phyloP scores from a whole-genome alignment of 2,113 vertebrate species.

The Passer domesticus region DNA sequence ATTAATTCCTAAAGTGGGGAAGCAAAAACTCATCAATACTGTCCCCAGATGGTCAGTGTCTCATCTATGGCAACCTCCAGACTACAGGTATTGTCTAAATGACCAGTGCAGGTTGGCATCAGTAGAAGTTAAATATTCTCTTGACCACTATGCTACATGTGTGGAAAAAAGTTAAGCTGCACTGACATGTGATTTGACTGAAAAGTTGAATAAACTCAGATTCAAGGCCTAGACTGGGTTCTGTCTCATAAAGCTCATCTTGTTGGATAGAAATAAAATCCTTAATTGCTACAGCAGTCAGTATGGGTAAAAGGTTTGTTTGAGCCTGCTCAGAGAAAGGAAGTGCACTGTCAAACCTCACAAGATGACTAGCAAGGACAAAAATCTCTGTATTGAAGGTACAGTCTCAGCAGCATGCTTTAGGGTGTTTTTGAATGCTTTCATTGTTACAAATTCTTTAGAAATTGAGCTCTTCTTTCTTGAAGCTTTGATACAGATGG shows the following conservation, averaged over 20 bases:
- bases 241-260: not conserved
- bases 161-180: not conserved
- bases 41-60: not conserved
- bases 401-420: not conserved
- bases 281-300: not conserved
- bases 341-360: not conserved
- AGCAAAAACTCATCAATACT: not conserved
- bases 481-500: not conserved
- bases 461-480: not conserved
- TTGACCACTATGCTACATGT: not conserved
- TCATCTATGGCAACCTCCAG: not conserved
- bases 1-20: not conserved
- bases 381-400: not conserved
- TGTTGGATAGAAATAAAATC: not conserved
- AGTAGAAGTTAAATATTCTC: not conserved
- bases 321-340: not conserved
- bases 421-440: not conserved
- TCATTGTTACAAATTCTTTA: not conserved
- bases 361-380: not conserved
- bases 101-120: not conserved
- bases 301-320: not conserved
- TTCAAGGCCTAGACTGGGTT: not conserved
- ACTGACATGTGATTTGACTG: not conserved
- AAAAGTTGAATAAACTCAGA: not conserved
- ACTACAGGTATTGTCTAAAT: not conserved